Conservation (phyloP, 2,797 vertebrate genomes). For the Saguinus oedipus region DNA sequence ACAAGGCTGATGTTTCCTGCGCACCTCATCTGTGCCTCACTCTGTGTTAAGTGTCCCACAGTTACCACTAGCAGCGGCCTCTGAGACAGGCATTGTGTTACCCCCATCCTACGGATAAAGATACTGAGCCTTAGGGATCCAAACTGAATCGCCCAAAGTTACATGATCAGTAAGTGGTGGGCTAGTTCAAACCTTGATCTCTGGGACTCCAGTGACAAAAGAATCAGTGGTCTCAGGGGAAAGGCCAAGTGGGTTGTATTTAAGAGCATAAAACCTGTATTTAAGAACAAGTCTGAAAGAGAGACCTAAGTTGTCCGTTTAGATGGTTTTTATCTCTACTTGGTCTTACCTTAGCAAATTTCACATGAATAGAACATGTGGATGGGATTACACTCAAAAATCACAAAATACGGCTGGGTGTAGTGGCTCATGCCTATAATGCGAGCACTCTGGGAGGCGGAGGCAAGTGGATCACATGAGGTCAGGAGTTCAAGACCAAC, state of each 20-base stretch:
- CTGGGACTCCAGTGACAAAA: neutral
- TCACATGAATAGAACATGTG: neutral
- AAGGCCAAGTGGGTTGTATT: neutral
- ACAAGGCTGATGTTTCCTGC: neutral
- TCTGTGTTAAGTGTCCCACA: neutral
- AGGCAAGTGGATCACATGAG: too few relatives aligned
- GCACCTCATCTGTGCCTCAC: neutral
- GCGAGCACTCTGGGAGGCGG: too few relatives aligned
- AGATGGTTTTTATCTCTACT: neutral
- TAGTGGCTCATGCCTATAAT: too few relatives aligned
- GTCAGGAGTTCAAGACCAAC: too few relatives aligned
- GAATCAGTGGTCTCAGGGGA: neutral
- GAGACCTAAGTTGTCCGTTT: neutral
- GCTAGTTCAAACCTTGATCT: neutral
- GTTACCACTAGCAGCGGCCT: neutral
- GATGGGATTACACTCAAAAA: neutral
- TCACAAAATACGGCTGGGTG: neutral
- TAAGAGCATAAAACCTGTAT: neutral
- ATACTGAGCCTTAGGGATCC: neutral
- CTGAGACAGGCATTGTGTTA: neutral
- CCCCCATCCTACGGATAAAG: neutral
- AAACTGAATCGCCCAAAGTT: neutral
- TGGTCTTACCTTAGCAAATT: neutral
- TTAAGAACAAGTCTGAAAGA: neutral
- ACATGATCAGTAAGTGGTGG: too few relatives aligned